Percentiles rank a stretch among this genome's conserved stretches.
Evolutionary conservation across 2,888 invertebrate genomes (phyloP).

Genomic region (Galerucella calmariensis): DNA sequence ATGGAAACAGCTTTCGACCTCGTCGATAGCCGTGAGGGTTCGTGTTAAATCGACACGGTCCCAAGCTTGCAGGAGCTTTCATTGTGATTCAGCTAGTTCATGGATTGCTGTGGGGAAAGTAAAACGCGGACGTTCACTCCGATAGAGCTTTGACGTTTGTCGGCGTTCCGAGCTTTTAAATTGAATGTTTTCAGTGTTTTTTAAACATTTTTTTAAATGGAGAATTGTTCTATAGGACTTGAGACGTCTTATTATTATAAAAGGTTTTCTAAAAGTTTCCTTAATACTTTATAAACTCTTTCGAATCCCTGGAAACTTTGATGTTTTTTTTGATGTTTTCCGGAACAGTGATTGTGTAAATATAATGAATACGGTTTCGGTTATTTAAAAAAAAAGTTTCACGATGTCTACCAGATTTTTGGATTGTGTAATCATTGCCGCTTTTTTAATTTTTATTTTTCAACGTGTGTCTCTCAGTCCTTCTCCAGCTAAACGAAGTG

Average conservation of each 20-base stretch:
- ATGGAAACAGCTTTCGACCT: conserved; percentile 34
- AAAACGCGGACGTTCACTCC: conserved; percentile 27
- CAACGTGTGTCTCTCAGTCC: conserved; percentile 44
- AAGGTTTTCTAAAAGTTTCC: background rate
- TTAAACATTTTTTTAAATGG: conserved; percentile 10
- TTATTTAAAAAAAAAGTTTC: conserved; percentile 27
- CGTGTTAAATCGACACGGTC: conserved; percentile 15
- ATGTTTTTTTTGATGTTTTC: background rate
- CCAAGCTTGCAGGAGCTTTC: conserved; percentile 45
- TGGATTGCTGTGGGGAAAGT: conserved; percentile 34
- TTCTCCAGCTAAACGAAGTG: conserved; percentile 50
- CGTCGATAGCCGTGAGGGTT: conserved; percentile 23
- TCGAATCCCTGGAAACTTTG: background rate
- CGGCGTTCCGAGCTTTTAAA: conserved; percentile 26
- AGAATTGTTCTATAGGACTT: background rate
- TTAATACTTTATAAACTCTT: background rate
- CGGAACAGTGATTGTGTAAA: background rate
- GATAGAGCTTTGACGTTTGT: conserved; percentile 16
- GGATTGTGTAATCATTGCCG: conserved; percentile 27
- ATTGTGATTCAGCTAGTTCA: conserved; percentile 40
- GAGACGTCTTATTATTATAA: background rate
- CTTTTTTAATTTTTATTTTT: conserved; percentile 39
- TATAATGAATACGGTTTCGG: conserved; percentile 15
- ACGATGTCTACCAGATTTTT: conserved; percentile 39
- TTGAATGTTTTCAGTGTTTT: background rate